phyloP scores from a whole-genome alignment of 2,888 invertebrate genomes.

The Tetragnatha montana region DNA sequence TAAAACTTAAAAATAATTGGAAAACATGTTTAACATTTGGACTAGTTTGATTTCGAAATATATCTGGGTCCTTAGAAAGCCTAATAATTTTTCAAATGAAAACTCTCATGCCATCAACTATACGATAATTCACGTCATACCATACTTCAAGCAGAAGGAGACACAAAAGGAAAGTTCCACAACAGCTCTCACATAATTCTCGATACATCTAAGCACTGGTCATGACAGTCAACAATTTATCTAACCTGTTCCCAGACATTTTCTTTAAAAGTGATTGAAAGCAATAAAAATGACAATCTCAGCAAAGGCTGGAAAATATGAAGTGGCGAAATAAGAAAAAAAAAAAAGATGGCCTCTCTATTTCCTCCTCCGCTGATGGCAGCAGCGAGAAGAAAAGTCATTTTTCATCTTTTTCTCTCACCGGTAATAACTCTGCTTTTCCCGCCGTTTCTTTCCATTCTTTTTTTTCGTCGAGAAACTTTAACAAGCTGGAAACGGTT shows the following conservation, averaged over 20 bases:
- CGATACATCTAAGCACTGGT: background rate
- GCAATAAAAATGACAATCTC: conserved; percentile 48
- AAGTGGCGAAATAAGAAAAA: conserved; percentile 44
- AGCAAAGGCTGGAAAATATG: conserved; percentile 34
- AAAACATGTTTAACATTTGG: too few species aligned
- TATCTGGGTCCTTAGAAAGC: too few species aligned
- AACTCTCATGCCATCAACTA: too few species aligned
- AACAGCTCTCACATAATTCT: background rate
- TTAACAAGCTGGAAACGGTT: background rate
- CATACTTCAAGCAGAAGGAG: too few species aligned
- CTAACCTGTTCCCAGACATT: conserved; percentile 32
- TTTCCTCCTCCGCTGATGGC: conserved; percentile 22
- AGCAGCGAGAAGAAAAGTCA: conserved; percentile 30
- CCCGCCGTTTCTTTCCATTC: conserved; percentile 4
- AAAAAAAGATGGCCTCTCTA: conserved; percentile 17
- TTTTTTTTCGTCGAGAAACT: background rate
- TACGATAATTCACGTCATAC: too few species aligned
- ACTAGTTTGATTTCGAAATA: too few species aligned
- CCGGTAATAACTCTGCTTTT: conserved; percentile 21
- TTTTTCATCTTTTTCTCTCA: conserved; percentile 41
- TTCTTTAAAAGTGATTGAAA: conserved; percentile 24
- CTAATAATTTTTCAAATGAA: too few species aligned
- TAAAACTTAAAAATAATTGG: too few species aligned
- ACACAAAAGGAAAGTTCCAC: background rate
- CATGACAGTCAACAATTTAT: background rate